Percentiles rank a stretch among this genome's conserved stretches.
phyloP scores from a whole-genome alignment of 2,113 vertebrate genomes.

The Myotis yumanensis region DNA sequence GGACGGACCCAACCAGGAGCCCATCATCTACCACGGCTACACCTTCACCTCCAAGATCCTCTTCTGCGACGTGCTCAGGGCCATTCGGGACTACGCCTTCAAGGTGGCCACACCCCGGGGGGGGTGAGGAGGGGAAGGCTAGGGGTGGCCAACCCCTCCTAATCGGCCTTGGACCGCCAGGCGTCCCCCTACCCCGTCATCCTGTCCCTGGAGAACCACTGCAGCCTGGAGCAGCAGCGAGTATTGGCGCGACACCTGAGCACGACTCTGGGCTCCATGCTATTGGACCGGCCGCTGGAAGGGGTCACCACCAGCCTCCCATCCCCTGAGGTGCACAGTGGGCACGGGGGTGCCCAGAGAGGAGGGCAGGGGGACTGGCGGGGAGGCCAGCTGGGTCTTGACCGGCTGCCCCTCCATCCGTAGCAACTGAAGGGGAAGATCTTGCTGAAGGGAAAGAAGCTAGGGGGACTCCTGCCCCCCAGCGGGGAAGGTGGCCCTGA shows the following conservation, averaged over 20 bases:
- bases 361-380: neutral
- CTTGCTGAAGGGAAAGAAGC: slow-evolving; percentile 94
- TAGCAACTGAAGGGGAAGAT: slow-evolving; percentile 94
- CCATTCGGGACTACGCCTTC: slow-evolving; percentile 95
- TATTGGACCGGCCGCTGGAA: slow-evolving; percentile 87
- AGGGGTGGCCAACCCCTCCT: neutral
- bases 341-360: neutral
- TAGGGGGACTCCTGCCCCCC: slow-evolving; percentile 88
- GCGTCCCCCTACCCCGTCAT: slow-evolving; percentile 94
- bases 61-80: slow-evolving; percentile 93
- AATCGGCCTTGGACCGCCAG: slow-evolving; percentile 76
- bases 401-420: neutral
- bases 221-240: slow-evolving; percentile 91
- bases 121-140: neutral
- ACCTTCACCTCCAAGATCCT: slow-evolving; percentile 97
- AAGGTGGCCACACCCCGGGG: slow-evolving; percentile 84
- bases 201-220: slow-evolving; percentile 98
- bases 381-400: neutral
- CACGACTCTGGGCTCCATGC: slow-evolving; percentile 88
- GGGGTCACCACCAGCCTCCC: slow-evolving; percentile 86
- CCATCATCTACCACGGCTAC: slow-evolving; percentile 95
- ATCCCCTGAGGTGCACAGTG: slow-evolving; percentile 90
- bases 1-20: slow-evolving; percentile 93
- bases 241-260: slow-evolving; percentile 91
- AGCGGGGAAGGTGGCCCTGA: slow-evolving; percentile 81